Base-by-base conservation (phyloP, 2,797 vertebrate genomes). In the Thripadectes ignobilis region DNA sequence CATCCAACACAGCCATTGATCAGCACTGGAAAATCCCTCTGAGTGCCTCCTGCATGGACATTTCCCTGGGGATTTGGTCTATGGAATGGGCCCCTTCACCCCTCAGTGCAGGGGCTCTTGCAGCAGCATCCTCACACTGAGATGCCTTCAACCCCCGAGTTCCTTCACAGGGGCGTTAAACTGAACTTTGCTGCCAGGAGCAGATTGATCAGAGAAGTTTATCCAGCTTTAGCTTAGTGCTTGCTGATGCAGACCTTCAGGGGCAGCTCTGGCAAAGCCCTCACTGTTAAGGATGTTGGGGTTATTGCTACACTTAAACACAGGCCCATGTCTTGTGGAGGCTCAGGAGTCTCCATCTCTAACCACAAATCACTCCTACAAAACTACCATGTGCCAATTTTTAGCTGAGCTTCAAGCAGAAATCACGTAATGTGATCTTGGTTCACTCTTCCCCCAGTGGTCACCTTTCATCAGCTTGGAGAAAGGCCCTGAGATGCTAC, bases 241-340 rank as follows among this genome's bases (percentile, higher is more conserved):
- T 24, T 30, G 78, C 72, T 83, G 82, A 4, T 49, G 87, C 32
- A 51, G 78, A 69, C 1, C 1, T 62, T 66, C 51, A 15, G 76
- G 52, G 71, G 51, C 38, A 52, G 85, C 49, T 46, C 61, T 58
- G 51, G 69, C 72, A 39, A 51, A 83, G 82, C 4, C 10, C 63
- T 71, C 0, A 0, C n/a, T 24, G 24, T 45, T 52, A 24, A 87
- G 51, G 54, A 43, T 1, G 0, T 15, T 43, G 43, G 27, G 43
- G 51, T 62, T 66, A 66, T 48, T 49, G 14, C n/a, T 34, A 1
- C 4, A 34, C 49, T 85, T 19, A 52, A 88, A 43, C 34, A 57
- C 30, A 30, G 1, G 8, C 5, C 20, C 23, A 67, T 10, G 20
- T 20, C 76, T 48, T 58, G 27, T 18, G 32, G 45, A 76, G 15